Conservation (phyloP, 2,113 vertebrate genomes). For the Trematomus loennbergii region DNA sequence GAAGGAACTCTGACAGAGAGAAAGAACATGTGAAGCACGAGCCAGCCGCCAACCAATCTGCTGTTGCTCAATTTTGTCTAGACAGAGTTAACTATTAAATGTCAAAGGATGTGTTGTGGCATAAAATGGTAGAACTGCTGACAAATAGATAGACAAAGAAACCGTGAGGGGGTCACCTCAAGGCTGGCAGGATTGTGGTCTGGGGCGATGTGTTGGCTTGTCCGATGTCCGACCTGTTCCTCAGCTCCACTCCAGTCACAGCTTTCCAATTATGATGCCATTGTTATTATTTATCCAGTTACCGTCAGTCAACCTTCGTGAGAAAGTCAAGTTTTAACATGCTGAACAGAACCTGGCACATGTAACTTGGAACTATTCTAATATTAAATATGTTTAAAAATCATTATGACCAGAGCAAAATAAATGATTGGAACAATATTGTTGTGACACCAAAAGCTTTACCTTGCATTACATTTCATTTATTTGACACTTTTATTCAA, state of each 20-base stretch:
- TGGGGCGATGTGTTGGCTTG: slow-evolving; percentile 48
- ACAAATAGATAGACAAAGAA: no score
- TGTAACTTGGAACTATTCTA: no score
- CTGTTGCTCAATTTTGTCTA: neutral
- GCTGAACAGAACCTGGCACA: neutral
- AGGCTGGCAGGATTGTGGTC: slow-evolving; percentile 50
- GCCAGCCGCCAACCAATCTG: no score
- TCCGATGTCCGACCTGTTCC: slow-evolving; percentile 46
- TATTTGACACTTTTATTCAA: no score
- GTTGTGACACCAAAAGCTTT: no score
- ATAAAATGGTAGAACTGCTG: no score
- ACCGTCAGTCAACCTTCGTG: slow-evolving; percentile 14
- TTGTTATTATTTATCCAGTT: slow-evolving; percentile 28
- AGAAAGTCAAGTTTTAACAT: neutral
- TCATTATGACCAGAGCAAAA: no score
- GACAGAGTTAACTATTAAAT: no score
- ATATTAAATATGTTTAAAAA: no score
- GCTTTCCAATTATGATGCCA: rapidly evolving
- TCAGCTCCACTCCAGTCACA: slow-evolving; percentile 26
- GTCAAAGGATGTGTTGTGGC: no score
- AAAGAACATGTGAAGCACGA: neutral
- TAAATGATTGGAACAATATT: no score
- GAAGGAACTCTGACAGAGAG: slow-evolving; percentile 48
- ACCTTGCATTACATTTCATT: no score
- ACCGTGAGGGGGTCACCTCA: slow-evolving; percentile 25